Conservation (phyloP, 2,113 vertebrate species). For the Myotis davidii region DNA sequence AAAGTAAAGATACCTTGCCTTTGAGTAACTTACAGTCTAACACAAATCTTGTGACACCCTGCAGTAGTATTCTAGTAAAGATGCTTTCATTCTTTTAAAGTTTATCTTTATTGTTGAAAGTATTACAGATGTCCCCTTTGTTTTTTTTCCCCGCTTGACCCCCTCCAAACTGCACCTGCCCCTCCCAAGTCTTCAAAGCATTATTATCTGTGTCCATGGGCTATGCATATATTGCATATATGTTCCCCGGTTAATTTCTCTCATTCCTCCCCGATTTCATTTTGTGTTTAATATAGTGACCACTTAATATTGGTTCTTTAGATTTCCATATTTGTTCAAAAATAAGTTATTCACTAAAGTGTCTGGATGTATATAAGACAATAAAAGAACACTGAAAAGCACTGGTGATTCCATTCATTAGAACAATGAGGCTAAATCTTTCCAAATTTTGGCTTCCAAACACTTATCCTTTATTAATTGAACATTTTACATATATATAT, state of each 20-base stretch:
- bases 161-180: too few species aligned
- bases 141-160: too few species aligned
- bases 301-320: not conserved
- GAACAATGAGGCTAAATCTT: not conserved
- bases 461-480: not conserved
- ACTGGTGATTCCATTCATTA: not conserved
- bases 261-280: not conserved
- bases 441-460: not conserved
- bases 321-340: not conserved
- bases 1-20: not conserved
- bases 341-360: not conserved
- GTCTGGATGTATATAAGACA: not conserved
- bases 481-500: not conserved
- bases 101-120: too few species aligned
- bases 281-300: not conserved
- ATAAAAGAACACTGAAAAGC: not conserved
- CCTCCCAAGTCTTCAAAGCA: too few species aligned
- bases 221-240: too few species aligned
- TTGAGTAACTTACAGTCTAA: not conserved
- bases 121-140: too few species aligned
- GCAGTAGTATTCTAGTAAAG: not conserved
- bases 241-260: too few species aligned
- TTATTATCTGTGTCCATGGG: too few species aligned
- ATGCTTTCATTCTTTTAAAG: not conserved
- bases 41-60: not conserved